Evolutionary conservation across 2,797 vertebrate species (phyloP), one percentile per base, ranked within the genome.

Genomic region (Chromobotia macracanthus): DNA sequence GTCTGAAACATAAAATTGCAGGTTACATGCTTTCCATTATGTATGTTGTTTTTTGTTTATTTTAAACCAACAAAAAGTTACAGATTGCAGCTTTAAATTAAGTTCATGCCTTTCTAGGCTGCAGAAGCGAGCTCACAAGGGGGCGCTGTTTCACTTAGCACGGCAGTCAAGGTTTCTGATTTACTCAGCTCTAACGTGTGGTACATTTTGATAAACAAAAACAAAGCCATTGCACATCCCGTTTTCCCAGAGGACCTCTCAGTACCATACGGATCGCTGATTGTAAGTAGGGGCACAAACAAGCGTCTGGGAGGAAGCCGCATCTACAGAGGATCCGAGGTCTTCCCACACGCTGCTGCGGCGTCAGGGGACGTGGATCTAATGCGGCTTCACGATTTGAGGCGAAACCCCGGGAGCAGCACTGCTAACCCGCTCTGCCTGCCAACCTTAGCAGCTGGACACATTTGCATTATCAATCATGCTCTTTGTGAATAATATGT

Each of bases 401-500:
- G 66, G 79, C 48, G 10, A 61, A 63, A 61, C 66, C 65, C 56
- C 48, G 11, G 56, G 65, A 73, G 69, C 77, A 15, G 23, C 9
- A 35, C 75, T 64, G 72, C 80, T 77, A 80, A 80, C 75, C 71
- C 28, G 48, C 38, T 79, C 67, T 44, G 65, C 63, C 68, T 83
- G 84, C 84, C 84, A 85, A 83, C 75, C 63, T 68, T 73, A 83
- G 82, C 81, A 83, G 84, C 84, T 85, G 84, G 81, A 81, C 84
- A 81, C 76, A 90, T 92, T 91, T 91, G 89, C 90, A 89, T 93
- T 90, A 92, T 93, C 92, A 92, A 89, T 91, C 90, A 92, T 92
- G 90, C 92, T 93, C 92, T 93, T 93, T 93, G 91, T 92, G 91
- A 92, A 94, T 93, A 93, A 92, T 92, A 90, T 90, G 89, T 91